These are phyloP conservation scores for Halesus radiatus DNA, from an alignment of 1,140 invertebrate genomes.

Conservation along the genomic window DNA sequence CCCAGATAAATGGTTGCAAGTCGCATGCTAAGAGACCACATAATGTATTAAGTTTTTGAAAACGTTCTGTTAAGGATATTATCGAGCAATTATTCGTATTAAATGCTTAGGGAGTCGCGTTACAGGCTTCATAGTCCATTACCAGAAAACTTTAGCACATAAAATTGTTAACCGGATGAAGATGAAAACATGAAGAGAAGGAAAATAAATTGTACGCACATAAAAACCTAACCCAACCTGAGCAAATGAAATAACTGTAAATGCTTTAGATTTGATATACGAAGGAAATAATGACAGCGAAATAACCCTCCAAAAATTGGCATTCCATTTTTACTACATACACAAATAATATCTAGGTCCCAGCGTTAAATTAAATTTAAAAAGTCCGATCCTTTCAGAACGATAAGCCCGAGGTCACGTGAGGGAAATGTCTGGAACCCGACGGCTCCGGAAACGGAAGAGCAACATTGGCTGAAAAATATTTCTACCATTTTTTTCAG, in stretches of 20 bases:
- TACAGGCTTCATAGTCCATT: background rate
- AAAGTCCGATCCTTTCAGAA: background rate
- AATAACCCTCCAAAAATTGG: background rate
- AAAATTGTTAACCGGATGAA: no score
- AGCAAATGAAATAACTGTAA: no score
- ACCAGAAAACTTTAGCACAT: no score
- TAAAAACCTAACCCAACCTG: no score
- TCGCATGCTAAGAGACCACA: background rate
- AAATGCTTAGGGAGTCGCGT: background rate
- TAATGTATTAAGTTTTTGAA: slow-evolving; percentile 30
- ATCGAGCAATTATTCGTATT: background rate
- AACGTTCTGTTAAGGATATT: slow-evolving; percentile 2
- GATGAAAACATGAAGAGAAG: no score
- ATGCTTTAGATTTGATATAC: background rate
- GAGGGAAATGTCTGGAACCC: slow-evolving; percentile 13
- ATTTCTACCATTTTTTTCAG: slow-evolving; percentile 25
- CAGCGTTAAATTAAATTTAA: slow-evolving; percentile 6
- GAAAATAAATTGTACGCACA: no score
- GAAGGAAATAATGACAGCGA: background rate
- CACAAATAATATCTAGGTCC: background rate
- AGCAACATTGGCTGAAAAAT: slow-evolving; percentile 19
- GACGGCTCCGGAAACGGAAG: slow-evolving; percentile 30
- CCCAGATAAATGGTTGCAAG: background rate
- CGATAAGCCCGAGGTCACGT: background rate
- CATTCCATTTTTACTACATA: background rate